These are phyloP conservation scores for Bryconaethiops microstoma DNA, from an alignment of 2,797 vertebrate species.

Conservation along the genomic window DNA sequence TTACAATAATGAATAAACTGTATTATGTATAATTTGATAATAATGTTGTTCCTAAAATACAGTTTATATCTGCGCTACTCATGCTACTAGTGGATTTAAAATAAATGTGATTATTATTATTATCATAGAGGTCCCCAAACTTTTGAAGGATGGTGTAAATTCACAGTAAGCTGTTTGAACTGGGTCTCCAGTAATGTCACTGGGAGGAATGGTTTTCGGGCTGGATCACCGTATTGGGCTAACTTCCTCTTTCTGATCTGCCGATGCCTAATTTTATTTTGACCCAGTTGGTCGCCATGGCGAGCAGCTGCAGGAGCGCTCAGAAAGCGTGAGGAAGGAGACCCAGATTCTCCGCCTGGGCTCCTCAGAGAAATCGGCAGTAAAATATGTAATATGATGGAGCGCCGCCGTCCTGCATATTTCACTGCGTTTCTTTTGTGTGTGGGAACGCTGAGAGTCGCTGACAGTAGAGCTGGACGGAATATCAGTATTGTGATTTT, in stretches of 20 bases:
- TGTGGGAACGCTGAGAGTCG: background rate
- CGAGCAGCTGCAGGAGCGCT: constrained; percentile 27
- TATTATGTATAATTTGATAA: no score
- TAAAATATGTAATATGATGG: background rate
- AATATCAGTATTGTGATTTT: no score
- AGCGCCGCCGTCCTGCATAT: background rate
- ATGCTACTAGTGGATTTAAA: no score
- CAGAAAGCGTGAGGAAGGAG: constrained; percentile 7
- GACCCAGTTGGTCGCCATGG: constrained; percentile 65
- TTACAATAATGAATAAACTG: no score
- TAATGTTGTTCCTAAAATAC: no score
- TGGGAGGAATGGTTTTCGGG: background rate
- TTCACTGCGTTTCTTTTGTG: background rate
- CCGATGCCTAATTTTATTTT: constrained; percentile 66
- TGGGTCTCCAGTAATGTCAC: background rate
- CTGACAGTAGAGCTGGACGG: background rate
- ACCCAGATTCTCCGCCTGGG: background rate
- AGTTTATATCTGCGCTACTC: no score
- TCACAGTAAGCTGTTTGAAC: no score
- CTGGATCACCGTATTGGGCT: constrained; percentile 32
- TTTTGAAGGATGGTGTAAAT: no score
- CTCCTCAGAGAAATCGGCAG: background rate
- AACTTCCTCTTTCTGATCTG: constrained; percentile 39
- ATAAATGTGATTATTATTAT: no score
- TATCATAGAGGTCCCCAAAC: no score